Evolutionary conservation across 2,888 invertebrate genomes (phyloP).

Genomic region (Hirtodrosophila alboralis): DNA sequence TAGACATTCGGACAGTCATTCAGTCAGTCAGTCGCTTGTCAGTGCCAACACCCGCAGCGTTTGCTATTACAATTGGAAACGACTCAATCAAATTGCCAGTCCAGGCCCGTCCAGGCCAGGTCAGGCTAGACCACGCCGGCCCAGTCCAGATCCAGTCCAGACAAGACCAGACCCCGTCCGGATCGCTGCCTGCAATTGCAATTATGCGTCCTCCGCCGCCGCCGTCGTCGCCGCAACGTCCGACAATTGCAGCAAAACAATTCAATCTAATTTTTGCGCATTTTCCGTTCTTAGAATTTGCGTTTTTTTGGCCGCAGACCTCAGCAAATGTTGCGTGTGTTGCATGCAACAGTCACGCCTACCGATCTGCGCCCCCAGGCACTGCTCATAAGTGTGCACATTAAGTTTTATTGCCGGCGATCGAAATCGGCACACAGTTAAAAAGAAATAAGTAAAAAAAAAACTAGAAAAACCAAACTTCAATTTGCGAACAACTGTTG

Average conservation of each 20-base stretch:
- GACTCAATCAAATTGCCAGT: constrained; percentile 76
- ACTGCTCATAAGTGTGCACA: constrained; percentile 64
- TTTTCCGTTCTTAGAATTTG: constrained; percentile 69
- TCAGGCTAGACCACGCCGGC: background rate
- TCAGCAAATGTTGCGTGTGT: constrained; percentile 62
- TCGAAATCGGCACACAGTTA: constrained; percentile 47
- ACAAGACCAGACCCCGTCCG: constrained; percentile 16
- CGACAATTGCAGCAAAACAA: constrained; percentile 57
- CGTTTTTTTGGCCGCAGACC: constrained; percentile 48
- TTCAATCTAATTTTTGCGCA: constrained; percentile 73
- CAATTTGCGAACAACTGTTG: constrained; percentile 59
- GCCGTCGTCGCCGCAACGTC: constrained; percentile 3
- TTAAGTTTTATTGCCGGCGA: constrained; percentile 69
- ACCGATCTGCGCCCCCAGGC: constrained; percentile 42
- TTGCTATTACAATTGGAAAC: constrained; percentile 76
- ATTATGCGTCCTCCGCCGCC: constrained; percentile 50
- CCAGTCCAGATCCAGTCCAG: constrained; percentile 36
- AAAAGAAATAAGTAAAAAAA: background rate
- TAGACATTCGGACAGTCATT: constrained; percentile 22
- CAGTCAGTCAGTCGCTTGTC: constrained; percentile 44
- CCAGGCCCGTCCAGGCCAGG: constrained; percentile 16
- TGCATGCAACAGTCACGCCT: constrained; percentile 42
- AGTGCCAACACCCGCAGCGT: constrained; percentile 76
- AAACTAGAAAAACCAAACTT: constrained; percentile 30
- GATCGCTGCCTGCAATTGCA: constrained; percentile 44